These are phyloP conservation scores for Sinosuthora webbiana DNA, from an alignment of 2,113 vertebrate species.

Conservation along the genomic window DNA sequence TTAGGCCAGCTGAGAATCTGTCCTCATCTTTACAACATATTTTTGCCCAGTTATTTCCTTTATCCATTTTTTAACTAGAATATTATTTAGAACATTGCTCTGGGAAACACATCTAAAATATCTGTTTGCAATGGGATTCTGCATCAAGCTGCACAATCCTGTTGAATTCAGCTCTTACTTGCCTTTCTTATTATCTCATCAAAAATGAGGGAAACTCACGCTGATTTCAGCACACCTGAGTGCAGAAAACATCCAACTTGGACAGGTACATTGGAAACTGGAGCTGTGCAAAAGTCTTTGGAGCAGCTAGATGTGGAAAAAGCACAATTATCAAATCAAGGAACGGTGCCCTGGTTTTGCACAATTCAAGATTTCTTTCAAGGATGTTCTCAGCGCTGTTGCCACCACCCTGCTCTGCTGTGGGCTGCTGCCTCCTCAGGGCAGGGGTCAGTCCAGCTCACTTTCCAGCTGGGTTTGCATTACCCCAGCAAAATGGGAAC, in stretches of 20 bases:
- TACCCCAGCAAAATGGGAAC: slow-evolving; percentile 8
- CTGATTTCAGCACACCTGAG: neutral
- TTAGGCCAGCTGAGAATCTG: neutral
- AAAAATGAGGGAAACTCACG: neutral
- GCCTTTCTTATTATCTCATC: neutral
- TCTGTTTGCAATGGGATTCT: neutral
- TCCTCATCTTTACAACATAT: neutral
- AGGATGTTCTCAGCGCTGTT: neutral
- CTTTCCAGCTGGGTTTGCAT: slow-evolving; percentile 1
- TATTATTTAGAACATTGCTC: neutral
- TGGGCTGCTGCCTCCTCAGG: neutral
- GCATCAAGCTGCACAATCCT: neutral
- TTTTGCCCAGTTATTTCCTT: neutral
- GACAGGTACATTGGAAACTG: neutral
- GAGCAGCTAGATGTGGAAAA: neutral
- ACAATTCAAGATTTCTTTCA: neutral
- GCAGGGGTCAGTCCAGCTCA: neutral
- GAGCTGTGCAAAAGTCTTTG: neutral
- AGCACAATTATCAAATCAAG: neutral
- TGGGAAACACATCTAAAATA: neutral
- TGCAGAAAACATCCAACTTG: neutral
- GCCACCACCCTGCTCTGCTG: neutral
- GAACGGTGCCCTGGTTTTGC: accelerated
- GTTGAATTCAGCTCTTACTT: neutral
- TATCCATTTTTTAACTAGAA: neutral